These are phyloP conservation scores for Cabera pusaria DNA, from an alignment of 2,888 invertebrate genomes.

Conservation along the genomic window DNA sequence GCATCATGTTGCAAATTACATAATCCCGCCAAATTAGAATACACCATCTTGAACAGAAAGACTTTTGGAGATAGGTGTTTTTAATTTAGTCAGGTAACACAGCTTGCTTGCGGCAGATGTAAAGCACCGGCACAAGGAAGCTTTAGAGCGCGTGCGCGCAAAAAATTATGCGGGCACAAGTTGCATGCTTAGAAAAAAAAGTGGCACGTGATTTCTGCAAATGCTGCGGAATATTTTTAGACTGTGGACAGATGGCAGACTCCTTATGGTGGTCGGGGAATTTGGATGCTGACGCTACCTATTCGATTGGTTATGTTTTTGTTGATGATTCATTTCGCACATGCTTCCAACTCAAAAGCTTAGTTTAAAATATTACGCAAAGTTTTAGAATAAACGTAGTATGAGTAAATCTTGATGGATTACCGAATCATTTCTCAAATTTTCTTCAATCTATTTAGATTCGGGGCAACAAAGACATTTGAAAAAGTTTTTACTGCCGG, in stretches of 20 bases:
- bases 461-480: no score
- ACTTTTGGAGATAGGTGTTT: constrained; percentile 19
- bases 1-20: constrained; percentile 77
- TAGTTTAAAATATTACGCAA: no score
- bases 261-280: constrained; percentile 7
- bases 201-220: constrained; percentile 65
- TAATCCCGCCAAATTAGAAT: constrained; percentile 41
- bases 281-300: constrained; percentile 4
- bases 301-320: no score
- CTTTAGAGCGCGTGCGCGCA: constrained; percentile 73
- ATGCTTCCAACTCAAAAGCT: no score
- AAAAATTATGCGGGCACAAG: constrained; percentile 81
- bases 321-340: no score
- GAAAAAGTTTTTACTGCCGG: no score
- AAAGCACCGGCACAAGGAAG: constrained; percentile 58
- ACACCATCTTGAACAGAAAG: constrained; percentile 2
- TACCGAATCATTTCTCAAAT: no score
- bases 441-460: no score
- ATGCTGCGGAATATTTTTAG: constrained; percentile 58
- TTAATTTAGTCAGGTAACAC: constrained; percentile 42
- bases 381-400: no score
- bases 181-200: constrained; percentile 63
- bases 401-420: no score
- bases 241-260: constrained; percentile 20
- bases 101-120: constrained; percentile 80